These are phyloP conservation scores for Synodontis membranacea DNA, from an alignment of 2,113 vertebrate genomes.

Conservation along the genomic window DNA sequence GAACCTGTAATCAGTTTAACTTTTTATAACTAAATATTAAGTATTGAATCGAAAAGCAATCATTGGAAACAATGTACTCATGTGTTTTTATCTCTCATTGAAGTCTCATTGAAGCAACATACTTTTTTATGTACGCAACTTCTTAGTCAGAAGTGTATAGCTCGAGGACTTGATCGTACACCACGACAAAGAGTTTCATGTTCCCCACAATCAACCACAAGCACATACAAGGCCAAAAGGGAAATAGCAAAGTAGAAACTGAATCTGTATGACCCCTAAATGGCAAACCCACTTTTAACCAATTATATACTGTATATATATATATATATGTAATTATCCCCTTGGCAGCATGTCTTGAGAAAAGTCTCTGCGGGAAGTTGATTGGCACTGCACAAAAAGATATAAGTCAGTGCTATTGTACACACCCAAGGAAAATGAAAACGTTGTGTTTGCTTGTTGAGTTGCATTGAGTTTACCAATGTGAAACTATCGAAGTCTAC, in stretches of 20 bases:
- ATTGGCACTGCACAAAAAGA: slow-evolving; percentile 51
- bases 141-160: slow-evolving; percentile 33
- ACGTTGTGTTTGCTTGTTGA: slow-evolving; percentile 61
- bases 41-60: slow-evolving; percentile 29
- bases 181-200: slow-evolving; percentile 39
- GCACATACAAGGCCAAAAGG: slow-evolving; percentile 19
- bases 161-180: slow-evolving; percentile 41
- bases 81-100: slow-evolving; percentile 22
- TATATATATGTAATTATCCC: background rate
- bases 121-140: slow-evolving; percentile 29
- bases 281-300: slow-evolving; percentile 27
- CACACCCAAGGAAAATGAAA: slow-evolving; percentile 58
- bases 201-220: slow-evolving; percentile 34
- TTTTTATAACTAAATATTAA: slow-evolving; percentile 49
- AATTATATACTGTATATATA: too few species aligned
- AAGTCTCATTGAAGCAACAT: slow-evolving; percentile 21
- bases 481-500: background rate
- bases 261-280: slow-evolving; percentile 32
- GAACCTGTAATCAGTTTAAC: slow-evolving; percentile 26
- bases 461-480: background rate
- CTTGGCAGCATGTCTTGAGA: background rate
- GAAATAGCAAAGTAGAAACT: slow-evolving; percentile 31
- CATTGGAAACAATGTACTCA: background rate
- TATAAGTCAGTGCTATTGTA: slow-evolving; percentile 57
- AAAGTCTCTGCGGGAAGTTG: slow-evolving; percentile 20